These are phyloP conservation scores for Sylvia atricapilla DNA, from an alignment of 2,113 vertebrate genomes.

Conservation along the genomic window DNA sequence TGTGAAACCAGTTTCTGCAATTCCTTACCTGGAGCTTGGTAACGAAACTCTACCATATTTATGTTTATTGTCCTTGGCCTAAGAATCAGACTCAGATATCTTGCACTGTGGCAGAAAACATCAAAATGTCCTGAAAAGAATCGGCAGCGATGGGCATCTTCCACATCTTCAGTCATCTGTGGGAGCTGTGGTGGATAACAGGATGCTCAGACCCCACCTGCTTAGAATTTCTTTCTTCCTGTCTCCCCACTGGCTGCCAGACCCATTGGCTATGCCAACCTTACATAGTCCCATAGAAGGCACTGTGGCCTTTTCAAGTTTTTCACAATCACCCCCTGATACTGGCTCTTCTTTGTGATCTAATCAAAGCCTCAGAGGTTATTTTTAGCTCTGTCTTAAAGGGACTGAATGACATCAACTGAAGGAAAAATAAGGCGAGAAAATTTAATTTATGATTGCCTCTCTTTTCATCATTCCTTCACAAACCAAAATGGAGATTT, in stretches of 20 bases:
- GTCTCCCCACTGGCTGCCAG: background rate
- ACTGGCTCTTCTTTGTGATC: background rate
- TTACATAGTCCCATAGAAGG: background rate
- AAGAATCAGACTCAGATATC: background rate
- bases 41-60: background rate
- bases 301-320: background rate
- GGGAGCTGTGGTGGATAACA: background rate
- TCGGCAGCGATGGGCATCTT: background rate
- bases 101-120: background rate
- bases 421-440: background rate
- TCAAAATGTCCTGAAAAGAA: background rate
- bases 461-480: background rate
- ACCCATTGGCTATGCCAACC: background rate
- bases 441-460: background rate
- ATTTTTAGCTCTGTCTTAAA: background rate
- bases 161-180: background rate
- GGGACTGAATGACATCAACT: background rate
- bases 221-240: background rate
- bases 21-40: background rate
- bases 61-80: background rate
- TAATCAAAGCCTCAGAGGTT: background rate
- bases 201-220: background rate
- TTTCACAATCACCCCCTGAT: background rate
- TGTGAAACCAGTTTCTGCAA: background rate
- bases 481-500: background rate